Evolutionary conservation across 2,113 vertebrate species (phyloP), one percentile per base, ranked within the genome.

Genomic region (Otus sunia): DNA sequence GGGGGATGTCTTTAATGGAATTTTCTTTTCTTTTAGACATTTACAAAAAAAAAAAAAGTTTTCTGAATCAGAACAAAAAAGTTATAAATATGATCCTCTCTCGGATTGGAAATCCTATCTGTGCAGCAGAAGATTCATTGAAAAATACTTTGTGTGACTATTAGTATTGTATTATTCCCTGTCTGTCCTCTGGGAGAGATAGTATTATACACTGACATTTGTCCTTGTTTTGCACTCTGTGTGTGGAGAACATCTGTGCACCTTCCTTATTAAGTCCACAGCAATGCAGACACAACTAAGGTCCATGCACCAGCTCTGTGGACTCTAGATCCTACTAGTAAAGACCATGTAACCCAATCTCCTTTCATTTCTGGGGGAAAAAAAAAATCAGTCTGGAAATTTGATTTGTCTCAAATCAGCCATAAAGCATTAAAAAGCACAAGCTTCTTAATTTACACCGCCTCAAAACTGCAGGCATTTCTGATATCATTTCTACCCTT

Each of bases 391-490:
- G 19, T 43, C 74, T 55, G n/a, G 68, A 81, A 91, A 81, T 93
- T n/a, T 96, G 39, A 91, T 75, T 94, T 94, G 37, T 43, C 52
- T 92, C 15, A 0, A 75, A 75, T 92, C 39, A 75, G 30, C 68
- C 91, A 94, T 63, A 94, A 95, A 92, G 29, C 58, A 72, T 62
- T 59, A 87, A 89, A 87, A 96, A 94, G 30, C 30, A 43, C 69
- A 75, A 68, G 62, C 34, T 55, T 60, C 58, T 85, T 86, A 60
- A 95, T 95, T 91, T 94, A 72, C 39, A 34, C 19, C 13, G 60
- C 62, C 69, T 73, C 18, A 76, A 87, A 95, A 92, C 17, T 86
- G 64, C 71, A 82, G 81, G 69, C 80, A 85, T 90, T 91, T 88
- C 80, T 85, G 55, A 10, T 64, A 94, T 72, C 1, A 75, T 81